Conservation (phyloP, 2,113 vertebrate genomes). For the Galemys pyrenaicus region DNA sequence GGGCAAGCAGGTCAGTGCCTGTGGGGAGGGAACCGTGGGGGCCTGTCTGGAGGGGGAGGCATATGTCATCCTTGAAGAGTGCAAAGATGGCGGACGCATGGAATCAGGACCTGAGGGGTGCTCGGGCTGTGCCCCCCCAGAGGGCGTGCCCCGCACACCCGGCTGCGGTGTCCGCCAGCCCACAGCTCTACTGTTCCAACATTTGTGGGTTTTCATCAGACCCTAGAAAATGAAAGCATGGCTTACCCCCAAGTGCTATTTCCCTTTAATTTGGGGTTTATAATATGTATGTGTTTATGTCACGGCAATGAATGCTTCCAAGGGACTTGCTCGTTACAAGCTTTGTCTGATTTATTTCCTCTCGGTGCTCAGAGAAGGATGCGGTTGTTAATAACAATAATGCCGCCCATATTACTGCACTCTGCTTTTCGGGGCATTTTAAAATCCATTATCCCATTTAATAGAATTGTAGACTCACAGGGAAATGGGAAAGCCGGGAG, state of each 20-base stretch:
- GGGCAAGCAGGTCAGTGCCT: too few species aligned
- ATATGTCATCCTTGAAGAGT: background rate
- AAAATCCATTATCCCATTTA: slow-evolving; percentile 81
- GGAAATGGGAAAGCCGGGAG: slow-evolving; percentile 58
- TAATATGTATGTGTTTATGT: slow-evolving; percentile 66
- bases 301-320: slow-evolving; percentile 54
- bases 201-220: slow-evolving; percentile 49
- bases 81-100: background rate
- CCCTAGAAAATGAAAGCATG: slow-evolving; percentile 53
- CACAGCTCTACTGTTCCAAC: background rate
- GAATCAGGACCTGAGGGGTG: background rate
- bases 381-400: slow-evolving; percentile 71
- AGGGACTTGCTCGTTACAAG: slow-evolving; percentile 26
- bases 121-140: too few species aligned
- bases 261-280: slow-evolving; percentile 73
- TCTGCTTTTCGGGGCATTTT: slow-evolving; percentile 75
- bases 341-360: slow-evolving; percentile 75
- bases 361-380: slow-evolving; percentile 63
- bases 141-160: too few species aligned
- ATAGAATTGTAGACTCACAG: slow-evolving; percentile 72
- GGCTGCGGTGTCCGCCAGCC: background rate
- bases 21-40: background rate
- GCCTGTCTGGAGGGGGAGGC: background rate
- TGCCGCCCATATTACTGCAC: slow-evolving; percentile 68
- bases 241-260: slow-evolving; percentile 54